phyloP scores from a whole-genome alignment of 2,113 vertebrate species.

The Poecile atricapillus region DNA sequence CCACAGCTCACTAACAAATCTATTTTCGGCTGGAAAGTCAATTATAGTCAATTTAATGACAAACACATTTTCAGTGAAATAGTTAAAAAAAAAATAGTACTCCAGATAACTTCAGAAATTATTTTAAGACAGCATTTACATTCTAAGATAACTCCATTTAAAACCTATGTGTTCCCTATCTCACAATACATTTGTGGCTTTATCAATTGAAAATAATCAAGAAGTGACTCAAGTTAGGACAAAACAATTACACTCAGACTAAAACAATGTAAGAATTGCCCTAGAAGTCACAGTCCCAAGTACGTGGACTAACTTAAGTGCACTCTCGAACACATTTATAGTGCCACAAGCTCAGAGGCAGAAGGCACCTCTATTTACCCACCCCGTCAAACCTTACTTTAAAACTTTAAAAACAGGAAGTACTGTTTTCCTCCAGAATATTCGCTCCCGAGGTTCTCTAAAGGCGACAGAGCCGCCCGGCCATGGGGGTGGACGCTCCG shows the following conservation, averaged over 20 bases:
- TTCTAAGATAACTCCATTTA: not conserved
- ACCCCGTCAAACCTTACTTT: not conserved
- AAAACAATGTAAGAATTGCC: not conserved
- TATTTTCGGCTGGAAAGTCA: not conserved
- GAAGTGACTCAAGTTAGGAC: not conserved
- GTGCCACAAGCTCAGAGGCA: not conserved
- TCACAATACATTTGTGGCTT: not conserved
- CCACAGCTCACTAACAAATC: not conserved
- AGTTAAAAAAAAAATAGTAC: not conserved
- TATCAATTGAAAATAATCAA: not conserved
- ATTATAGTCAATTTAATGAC: not conserved
- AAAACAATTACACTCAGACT: not conserved
- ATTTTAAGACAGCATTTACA: not conserved
- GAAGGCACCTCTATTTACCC: not conserved
- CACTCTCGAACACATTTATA: not conserved
- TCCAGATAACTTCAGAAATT: not conserved
- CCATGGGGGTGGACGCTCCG: not conserved
- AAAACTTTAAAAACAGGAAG: not conserved
- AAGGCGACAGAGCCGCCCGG: not conserved
- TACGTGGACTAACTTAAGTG: not conserved
- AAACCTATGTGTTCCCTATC: rapidly evolving
- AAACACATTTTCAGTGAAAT: not conserved
- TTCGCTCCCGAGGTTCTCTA: not conserved
- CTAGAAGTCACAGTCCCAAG: not conserved
- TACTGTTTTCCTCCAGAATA: not conserved